Conservation (phyloP, 1,140 invertebrate species). For the Amyelois transitella region DNA sequence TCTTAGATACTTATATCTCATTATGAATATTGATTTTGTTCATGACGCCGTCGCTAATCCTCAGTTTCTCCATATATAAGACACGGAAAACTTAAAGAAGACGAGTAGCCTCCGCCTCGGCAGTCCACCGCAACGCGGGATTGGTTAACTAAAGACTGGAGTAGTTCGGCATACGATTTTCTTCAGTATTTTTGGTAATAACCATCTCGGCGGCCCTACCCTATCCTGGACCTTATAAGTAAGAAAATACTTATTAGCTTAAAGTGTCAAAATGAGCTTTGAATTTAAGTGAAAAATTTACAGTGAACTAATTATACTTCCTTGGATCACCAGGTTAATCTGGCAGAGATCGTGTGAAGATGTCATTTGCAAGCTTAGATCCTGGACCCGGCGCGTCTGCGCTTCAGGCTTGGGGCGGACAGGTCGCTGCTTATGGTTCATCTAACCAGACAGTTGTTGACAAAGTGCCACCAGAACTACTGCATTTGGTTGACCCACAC, state of each 20-base stretch:
- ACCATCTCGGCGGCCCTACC: constrained; percentile 51
- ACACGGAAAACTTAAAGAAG: constrained; percentile 17
- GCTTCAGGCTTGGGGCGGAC: constrained; percentile 64
- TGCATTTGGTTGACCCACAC: constrained; percentile 77
- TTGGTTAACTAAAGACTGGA: constrained; percentile 71
- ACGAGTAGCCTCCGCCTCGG: constrained; percentile 68
- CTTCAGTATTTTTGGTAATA: constrained; percentile 73
- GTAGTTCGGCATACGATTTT: constrained; percentile 75
- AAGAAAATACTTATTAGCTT: constrained; percentile 18
- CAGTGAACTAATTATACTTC: background rate
- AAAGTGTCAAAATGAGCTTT: background rate
- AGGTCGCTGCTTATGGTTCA: constrained; percentile 62
- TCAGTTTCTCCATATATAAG: constrained; percentile 55
- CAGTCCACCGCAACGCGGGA: constrained; percentile 45
- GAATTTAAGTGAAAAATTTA: background rate
- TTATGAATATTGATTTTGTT: constrained; percentile 69
- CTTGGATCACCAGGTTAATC: constrained; percentile 10
- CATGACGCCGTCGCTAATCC: constrained; percentile 50
- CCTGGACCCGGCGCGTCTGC: constrained; percentile 58
- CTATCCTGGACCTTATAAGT: constrained; percentile 37
- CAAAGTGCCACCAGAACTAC: constrained; percentile 76
- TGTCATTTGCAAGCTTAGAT: constrained; percentile 56
- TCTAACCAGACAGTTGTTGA: constrained; percentile 71
- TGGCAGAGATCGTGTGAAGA: constrained; percentile 23
- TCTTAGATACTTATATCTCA: constrained; percentile 62